A percentile compares a stretch with the other conserved stretches of the same genome.
These are phyloP conservation scores for Marmota flaviventris DNA, from an alignment of 2,113 vertebrate species.

Conservation along the genomic window DNA sequence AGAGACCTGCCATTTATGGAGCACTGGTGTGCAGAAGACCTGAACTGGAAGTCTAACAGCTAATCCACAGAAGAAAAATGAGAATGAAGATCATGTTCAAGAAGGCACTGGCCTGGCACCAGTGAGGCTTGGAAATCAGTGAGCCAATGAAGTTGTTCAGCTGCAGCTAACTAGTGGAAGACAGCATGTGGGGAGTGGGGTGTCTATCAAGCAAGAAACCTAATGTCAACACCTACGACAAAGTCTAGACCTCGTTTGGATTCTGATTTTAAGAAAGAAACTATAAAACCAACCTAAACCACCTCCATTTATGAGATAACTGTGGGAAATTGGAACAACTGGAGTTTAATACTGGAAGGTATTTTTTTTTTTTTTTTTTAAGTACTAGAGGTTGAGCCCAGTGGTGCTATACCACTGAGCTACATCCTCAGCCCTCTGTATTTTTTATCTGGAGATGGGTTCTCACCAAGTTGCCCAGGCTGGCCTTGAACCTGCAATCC, in stretches of 20 bases:
- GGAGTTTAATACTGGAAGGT: background rate
- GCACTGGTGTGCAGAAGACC: background rate
- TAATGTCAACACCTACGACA: background rate
- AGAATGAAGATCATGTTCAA: background rate
- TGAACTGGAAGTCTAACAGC: background rate
- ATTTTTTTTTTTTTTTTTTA: background rate
- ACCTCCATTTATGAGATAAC: background rate
- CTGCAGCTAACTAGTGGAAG: rapidly evolving
- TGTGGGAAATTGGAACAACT: background rate
- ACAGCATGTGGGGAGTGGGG: background rate
- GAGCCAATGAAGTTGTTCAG: background rate
- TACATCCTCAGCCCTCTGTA: too few relatives aligned
- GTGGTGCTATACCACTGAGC: too few relatives aligned
- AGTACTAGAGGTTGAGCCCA: too few relatives aligned
- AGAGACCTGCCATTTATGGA: too few relatives aligned
- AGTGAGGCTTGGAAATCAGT: background rate
- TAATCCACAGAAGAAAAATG: background rate
- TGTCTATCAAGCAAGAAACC: background rate
- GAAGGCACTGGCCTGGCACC: background rate
- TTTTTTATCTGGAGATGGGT: too few relatives aligned
- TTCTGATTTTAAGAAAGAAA: background rate
- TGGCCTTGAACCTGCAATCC: too few relatives aligned
- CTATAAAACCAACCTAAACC: background rate
- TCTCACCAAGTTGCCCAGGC: background rate
- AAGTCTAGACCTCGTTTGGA: background rate